Percentiles rank a stretch among this genome's conserved stretches.
These are phyloP conservation scores for Ondatra zibethicus DNA, from an alignment of 2,113 vertebrate genomes.

Conservation along the genomic window DNA sequence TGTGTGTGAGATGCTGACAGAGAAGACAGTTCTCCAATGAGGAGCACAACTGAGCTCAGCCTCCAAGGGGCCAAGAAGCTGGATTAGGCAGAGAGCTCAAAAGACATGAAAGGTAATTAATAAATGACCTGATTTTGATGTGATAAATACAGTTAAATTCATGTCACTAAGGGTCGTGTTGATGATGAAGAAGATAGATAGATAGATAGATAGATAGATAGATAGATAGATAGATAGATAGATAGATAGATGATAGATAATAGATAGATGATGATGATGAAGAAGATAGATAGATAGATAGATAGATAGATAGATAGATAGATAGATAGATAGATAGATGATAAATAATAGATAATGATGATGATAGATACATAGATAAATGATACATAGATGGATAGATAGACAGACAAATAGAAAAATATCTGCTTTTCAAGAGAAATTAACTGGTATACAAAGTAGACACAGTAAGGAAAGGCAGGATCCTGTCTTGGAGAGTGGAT, in stretches of 20 bases:
- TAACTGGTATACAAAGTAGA: background rate
- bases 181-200: background rate
- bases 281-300: too few relatives aligned
- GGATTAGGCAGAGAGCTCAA: accelerated
- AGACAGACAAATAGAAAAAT: too few relatives aligned
- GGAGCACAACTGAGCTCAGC: background rate
- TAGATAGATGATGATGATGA: too few relatives aligned
- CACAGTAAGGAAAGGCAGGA: background rate
- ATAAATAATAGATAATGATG: too few relatives aligned
- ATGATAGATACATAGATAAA: too few relatives aligned
- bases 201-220: background rate
- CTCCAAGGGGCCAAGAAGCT: background rate
- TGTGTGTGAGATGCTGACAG: background rate
- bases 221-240: background rate
- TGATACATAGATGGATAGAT: too few relatives aligned
- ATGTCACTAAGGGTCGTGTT: background rate
- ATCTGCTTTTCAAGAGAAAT: too few relatives aligned
- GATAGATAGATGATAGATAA: too few relatives aligned
- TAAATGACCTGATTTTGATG: background rate
- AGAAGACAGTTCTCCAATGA: background rate
- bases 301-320: too few relatives aligned
- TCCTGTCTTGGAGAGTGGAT: background rate
- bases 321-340: too few relatives aligned
- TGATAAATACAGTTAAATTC: background rate
- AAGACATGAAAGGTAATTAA: background rate